Conservation (phyloP, 2,113 vertebrate species). For the Xenopus tropicalis region UCB_Xtro_10.0 CM004448.2:145690001-145690500, state of each 20-base stretch:
- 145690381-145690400: slow-evolving; percentile 28
- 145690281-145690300: slow-evolving; percentile 18
- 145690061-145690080: background rate
- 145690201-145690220: slow-evolving; percentile 32
- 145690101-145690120: slow-evolving; percentile 17
- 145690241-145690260: slow-evolving; percentile 38
- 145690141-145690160: background rate
- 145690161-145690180: slow-evolving; percentile 14
- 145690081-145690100: background rate
- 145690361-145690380: slow-evolving; percentile 26
- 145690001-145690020: too few relatives aligned
- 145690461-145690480: background rate
- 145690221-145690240: slow-evolving; percentile 33
- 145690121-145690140: slow-evolving; percentile 2
- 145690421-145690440: slow-evolving; percentile 1
- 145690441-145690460: slow-evolving; percentile 1
- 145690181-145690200: slow-evolving; percentile 35
- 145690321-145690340: slow-evolving; percentile 34
- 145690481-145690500: background rate
- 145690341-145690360: slow-evolving; percentile 24
- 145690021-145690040: too few relatives aligned
- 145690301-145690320: slow-evolving; percentile 8
- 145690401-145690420: background rate
- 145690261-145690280: slow-evolving; percentile 43
- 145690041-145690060: background rate